Conservation (phyloP, 2,797 vertebrate species). For the Darevskia mixta region DNA sequence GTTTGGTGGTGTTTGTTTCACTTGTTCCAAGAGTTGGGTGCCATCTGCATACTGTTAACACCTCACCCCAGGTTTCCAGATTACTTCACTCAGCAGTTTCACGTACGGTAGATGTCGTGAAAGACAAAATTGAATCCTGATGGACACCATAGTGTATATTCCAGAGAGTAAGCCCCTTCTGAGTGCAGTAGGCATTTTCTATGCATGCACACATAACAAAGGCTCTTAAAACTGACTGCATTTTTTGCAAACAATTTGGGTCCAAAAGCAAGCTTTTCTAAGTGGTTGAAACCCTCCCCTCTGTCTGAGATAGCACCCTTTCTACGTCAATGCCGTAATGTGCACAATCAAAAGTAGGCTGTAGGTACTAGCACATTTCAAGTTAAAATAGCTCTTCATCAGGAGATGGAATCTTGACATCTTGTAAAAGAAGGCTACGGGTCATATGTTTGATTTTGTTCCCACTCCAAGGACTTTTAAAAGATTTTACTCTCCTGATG, state of each 20-base stretch:
- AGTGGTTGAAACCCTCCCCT: not conserved
- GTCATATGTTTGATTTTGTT: not conserved
- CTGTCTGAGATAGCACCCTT: not conserved
- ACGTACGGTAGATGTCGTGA: too few species aligned
- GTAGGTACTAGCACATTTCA: not conserved
- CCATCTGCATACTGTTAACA: too few species aligned
- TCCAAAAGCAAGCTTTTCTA: too few species aligned
- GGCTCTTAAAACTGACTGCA: not conserved
- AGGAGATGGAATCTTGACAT: not conserved
- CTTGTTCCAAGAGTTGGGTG: too few species aligned
- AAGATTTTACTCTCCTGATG: constrained; percentile 4
- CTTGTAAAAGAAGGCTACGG: not conserved
- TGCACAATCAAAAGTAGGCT: constrained; percentile 4
- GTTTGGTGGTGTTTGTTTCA: too few species aligned
- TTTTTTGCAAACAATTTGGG: not conserved
- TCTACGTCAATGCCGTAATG: not conserved
- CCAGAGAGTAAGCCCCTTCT: not conserved
- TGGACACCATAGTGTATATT: not conserved
- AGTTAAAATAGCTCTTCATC: constrained; percentile 1
- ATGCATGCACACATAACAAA: not conserved
- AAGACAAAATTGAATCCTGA: too few species aligned
- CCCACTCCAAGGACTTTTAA: not conserved
- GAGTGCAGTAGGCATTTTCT: not conserved
- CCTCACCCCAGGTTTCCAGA: too few species aligned
- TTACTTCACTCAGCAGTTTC: too few species aligned